Percentiles rank a stretch among this genome's conserved stretches.
These are phyloP conservation scores for Caenorhabditis briggsae DNA, from an alignment of 1,140 invertebrate genomes.

Conservation along the genomic window DNA sequence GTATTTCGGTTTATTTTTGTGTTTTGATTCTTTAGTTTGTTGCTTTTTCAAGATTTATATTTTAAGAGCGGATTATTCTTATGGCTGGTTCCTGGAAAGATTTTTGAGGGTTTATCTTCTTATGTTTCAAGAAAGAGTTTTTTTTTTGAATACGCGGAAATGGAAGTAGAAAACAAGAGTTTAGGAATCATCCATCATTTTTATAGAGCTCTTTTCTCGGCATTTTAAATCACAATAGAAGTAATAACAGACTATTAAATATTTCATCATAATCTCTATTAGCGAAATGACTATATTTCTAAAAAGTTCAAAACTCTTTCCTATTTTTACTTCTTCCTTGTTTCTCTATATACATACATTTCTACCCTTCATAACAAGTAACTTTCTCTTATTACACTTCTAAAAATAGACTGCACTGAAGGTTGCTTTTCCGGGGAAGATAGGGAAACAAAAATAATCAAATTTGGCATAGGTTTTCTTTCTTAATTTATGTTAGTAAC, in stretches of 20 bases:
- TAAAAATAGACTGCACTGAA: not conserved
- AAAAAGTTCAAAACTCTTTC: no score
- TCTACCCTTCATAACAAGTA: not conserved
- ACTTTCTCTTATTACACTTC: slow-evolving; percentile 10
- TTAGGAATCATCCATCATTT: no score
- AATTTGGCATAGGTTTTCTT: not conserved
- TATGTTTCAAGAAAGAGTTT: not conserved
- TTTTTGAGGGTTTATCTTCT: not conserved
- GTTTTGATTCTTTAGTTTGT: not conserved
- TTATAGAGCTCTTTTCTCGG: no score
- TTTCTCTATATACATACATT: not conserved
- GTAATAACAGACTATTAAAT: no score
- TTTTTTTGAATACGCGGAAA: slow-evolving; percentile 7
- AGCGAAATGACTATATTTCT: no score
- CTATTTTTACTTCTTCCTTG: no score
- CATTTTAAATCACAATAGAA: no score
- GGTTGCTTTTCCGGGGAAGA: not conserved
- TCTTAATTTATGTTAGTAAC: not conserved
- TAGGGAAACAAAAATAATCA: not conserved
- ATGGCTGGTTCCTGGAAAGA: not conserved
- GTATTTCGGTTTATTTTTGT: not conserved
- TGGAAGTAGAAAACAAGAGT: not conserved
- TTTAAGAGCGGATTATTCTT: not conserved
- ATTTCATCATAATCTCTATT: no score
- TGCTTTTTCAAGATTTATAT: not conserved